Percentiles rank a stretch among this genome's conserved stretches.
Evolutionary conservation across 2,113 vertebrate species (phyloP).

Genomic region (Trematocara macrostoma): DNA sequence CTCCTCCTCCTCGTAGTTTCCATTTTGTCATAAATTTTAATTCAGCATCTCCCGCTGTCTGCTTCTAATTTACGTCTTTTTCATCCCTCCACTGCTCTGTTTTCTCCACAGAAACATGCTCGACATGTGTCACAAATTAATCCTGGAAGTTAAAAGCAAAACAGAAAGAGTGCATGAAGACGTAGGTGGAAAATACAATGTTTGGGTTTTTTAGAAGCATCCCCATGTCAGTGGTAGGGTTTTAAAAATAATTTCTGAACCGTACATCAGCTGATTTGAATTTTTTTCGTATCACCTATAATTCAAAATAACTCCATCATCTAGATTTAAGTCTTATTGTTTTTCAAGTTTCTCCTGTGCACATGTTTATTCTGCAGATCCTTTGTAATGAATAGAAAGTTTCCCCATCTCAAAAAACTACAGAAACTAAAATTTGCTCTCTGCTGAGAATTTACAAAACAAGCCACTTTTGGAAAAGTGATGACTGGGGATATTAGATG

Average conservation of each 20-base stretch:
- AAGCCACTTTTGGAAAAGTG: not conserved
- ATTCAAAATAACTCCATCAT: not conserved
- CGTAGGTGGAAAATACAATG: not conserved
- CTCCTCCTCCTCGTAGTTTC: not conserved
- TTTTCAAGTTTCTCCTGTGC: not conserved
- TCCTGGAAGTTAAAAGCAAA: not conserved
- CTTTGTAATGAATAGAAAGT: not conserved
- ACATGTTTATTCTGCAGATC: not conserved
- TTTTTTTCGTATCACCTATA: accelerated
- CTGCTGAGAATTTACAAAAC: not conserved
- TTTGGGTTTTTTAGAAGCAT: not conserved
- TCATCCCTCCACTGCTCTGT: not conserved
- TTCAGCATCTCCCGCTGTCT: not conserved
- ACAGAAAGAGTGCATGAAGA: not conserved
- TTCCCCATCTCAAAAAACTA: not conserved
- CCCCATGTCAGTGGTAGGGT: accelerated
- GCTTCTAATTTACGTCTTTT: conserved; percentile 3
- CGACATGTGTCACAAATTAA: not conserved
- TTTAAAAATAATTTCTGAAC: not conserved
- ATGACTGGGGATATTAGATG: not conserved
- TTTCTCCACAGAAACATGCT: not conserved
- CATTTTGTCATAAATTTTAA: not conserved
- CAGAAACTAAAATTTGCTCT: not conserved
- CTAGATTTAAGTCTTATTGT: not conserved
- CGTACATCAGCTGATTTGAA: accelerated